A percentile compares a stretch with the other conserved stretches of the same genome.
Conservation (phyloP, 2,797 vertebrate genomes). For the Argya squamiceps region DNA sequence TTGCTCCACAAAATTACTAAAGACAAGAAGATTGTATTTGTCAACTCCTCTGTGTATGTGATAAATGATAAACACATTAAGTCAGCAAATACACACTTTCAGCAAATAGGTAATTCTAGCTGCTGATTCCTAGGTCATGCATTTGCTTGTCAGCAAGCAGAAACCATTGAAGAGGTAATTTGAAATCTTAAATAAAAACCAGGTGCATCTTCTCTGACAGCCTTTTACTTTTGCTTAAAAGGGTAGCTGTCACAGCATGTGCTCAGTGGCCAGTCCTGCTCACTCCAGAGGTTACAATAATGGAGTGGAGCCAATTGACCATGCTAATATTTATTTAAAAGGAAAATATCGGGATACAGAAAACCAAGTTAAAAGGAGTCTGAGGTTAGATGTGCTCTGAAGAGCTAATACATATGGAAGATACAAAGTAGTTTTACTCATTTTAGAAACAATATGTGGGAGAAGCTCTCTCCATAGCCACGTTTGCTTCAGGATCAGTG, state of each 20-base stretch:
- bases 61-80: slow-evolving; percentile 8
- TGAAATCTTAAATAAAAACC: slow-evolving; percentile 21
- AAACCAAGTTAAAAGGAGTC: neutral
- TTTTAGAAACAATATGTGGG: neutral
- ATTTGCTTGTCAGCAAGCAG: slow-evolving; percentile 38
- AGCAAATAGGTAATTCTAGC: neutral
- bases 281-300: neutral
- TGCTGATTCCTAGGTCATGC: neutral
- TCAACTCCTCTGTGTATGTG: neutral
- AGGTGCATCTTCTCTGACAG: neutral
- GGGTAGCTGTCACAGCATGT: neutral
- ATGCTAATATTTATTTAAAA: neutral
- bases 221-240: neutral
- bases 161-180: neutral
- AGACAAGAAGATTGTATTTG: slow-evolving; percentile 21
- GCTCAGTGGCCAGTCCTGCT: neutral
- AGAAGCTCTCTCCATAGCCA: neutral
- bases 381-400: neutral
- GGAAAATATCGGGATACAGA: neutral
- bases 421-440: neutral
- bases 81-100: neutral
- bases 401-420: neutral
- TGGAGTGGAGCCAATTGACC: neutral
- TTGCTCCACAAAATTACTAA: neutral
- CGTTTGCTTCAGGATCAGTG: neutral